These are phyloP conservation scores for Drosophila melanosoma DNA, from an alignment of 2,888 invertebrate species.

Conservation along the genomic window DNA sequence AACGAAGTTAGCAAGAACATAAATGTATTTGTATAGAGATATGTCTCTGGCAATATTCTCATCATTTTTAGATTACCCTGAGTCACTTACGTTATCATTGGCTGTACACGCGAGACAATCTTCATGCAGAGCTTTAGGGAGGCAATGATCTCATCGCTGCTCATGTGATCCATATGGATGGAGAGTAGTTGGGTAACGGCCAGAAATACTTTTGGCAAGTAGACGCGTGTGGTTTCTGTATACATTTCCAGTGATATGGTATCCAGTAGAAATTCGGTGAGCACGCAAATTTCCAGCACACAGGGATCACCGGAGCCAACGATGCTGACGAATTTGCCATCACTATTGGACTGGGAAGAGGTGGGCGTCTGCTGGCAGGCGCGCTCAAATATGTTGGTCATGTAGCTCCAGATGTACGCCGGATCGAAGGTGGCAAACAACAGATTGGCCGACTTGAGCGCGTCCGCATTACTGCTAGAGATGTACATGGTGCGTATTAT, in stretches of 20 bases:
- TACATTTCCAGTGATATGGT: constrained; percentile 91
- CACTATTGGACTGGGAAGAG: constrained; percentile 54
- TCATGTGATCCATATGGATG: constrained; percentile 85
- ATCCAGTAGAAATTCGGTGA: constrained; percentile 91
- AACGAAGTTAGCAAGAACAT: background rate
- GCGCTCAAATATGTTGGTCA: constrained; percentile 88
- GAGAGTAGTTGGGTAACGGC: constrained; percentile 88
- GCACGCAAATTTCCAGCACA: constrained; percentile 89
- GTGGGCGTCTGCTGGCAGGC: constrained; percentile 85
- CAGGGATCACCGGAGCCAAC: constrained; percentile 88
- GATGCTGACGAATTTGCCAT: constrained; percentile 80
- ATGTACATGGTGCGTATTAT: constrained; percentile 89
- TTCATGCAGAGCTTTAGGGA: constrained; percentile 90
- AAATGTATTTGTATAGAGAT: background rate
- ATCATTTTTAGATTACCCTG: background rate
- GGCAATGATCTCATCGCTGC: constrained; percentile 87
- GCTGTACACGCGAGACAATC: constrained; percentile 91
- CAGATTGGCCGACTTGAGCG: constrained; percentile 93
- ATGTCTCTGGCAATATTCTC: background rate
- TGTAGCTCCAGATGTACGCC: constrained; percentile 94
- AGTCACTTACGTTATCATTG: constrained; percentile 85
- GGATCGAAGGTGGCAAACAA: constrained; percentile 93
- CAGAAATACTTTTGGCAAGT: constrained; percentile 91
- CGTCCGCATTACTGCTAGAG: constrained; percentile 87
- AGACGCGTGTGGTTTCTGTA: constrained; percentile 91